These are phyloP conservation scores for Anthoscopus minutus DNA, from an alignment of 2,113 vertebrate species.

Conservation along the genomic window DNA sequence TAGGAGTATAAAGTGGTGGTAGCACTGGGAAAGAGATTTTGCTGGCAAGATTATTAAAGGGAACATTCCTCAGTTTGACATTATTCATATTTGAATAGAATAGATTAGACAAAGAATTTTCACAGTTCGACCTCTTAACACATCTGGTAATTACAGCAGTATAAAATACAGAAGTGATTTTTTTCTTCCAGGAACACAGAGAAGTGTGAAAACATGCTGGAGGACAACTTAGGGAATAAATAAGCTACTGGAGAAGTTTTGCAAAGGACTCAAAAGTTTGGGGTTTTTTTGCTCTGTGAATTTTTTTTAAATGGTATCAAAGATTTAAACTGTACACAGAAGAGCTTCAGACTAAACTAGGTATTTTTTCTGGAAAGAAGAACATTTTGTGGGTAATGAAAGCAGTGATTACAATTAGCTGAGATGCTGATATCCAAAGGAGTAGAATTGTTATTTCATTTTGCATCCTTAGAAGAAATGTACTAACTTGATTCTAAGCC, in stretches of 20 bases:
- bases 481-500: background rate
- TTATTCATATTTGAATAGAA: background rate
- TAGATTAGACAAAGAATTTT: background rate
- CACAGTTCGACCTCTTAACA: background rate
- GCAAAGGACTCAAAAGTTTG: background rate
- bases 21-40: background rate
- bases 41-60: background rate
- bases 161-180: background rate
- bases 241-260: background rate
- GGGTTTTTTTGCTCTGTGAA: background rate
- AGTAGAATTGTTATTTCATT: background rate
- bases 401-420: conserved; percentile 60
- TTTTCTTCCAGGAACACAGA: background rate
- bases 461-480: background rate
- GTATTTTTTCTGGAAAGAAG: conserved; percentile 11
- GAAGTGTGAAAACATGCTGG: background rate
- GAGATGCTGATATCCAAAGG: conserved; percentile 13
- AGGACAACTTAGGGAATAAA: background rate
- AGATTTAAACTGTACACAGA: background rate
- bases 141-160: background rate
- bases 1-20: background rate
- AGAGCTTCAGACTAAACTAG: background rate
- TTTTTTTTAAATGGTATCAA: background rate
- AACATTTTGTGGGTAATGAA: conserved; percentile 29
- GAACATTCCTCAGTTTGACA: background rate